Percentiles rank a stretch among this genome's conserved stretches.
Conservation (phyloP, 2,888 invertebrate genomes). For the Apamea crenata region DNA sequence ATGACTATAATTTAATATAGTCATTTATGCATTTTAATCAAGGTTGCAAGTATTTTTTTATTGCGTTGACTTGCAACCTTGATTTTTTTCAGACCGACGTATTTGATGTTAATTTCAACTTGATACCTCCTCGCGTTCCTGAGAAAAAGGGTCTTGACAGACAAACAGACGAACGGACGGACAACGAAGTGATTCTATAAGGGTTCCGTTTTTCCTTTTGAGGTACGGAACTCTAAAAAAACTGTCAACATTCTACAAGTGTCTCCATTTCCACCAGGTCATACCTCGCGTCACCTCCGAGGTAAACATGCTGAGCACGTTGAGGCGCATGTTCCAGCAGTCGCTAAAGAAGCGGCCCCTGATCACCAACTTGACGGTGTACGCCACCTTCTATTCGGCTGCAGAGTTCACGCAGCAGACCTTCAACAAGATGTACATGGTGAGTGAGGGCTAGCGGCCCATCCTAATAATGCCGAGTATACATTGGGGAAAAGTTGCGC, state of each 20-base stretch:
- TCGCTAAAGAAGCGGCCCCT: constrained; percentile 88
- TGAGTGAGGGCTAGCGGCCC: constrained; percentile 79
- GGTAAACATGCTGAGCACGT: constrained; percentile 72
- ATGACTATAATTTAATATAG: too few relatives aligned
- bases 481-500: neutral
- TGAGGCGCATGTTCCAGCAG: constrained; percentile 71
- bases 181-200: neutral
- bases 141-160: neutral
- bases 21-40: too few relatives aligned
- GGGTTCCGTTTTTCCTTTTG: neutral
- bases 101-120: neutral
- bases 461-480: neutral
- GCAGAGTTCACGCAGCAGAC: constrained; percentile 96
- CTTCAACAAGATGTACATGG: constrained; percentile 92
- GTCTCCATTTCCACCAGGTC: constrained; percentile 19
- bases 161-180: neutral
- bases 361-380: constrained; percentile 91
- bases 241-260: neutral
- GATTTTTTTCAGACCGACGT: neutral
- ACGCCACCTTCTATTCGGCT: constrained; percentile 94
- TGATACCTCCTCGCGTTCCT: neutral
- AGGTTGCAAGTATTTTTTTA: too few relatives aligned
- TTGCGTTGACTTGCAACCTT: too few relatives aligned
- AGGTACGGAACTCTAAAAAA: neutral
- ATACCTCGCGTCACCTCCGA: constrained; percentile 11